Evolutionary conservation across 2,113 vertebrate genomes (phyloP).

Genomic region (Bufo bufo): DNA sequence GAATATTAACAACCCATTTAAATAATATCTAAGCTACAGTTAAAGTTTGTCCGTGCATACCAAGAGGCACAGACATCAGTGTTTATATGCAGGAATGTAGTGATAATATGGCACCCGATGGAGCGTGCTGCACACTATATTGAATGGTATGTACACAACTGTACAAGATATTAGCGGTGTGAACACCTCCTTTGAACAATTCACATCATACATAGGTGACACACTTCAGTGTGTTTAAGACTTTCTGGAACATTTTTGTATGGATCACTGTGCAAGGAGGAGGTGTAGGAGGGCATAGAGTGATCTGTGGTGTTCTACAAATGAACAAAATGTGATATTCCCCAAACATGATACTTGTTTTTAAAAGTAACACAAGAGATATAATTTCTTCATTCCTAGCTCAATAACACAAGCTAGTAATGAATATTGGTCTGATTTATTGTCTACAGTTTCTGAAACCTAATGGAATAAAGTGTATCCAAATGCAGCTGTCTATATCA

Average conservation of each 20-base stretch:
- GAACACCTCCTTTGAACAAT: too few species aligned
- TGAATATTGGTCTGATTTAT: conserved; percentile 1
- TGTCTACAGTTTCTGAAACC: background rate
- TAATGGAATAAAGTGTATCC: background rate
- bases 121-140: too few species aligned
- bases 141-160: too few species aligned
- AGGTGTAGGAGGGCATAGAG: background rate
- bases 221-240: background rate
- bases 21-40: too few species aligned
- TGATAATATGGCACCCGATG: too few species aligned
- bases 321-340: background rate
- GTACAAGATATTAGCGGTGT: background rate
- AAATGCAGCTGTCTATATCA: conserved; percentile 35
- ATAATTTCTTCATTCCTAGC: background rate
- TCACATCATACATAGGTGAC: background rate
- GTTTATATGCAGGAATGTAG: too few species aligned
- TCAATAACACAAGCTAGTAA: background rate
- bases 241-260: background rate
- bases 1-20: too few species aligned
- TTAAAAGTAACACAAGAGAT: background rate
- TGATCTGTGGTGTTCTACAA: background rate
- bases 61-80: too few species aligned
- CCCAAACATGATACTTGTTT: background rate
- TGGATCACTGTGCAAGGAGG: background rate
- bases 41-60: too few species aligned